These are phyloP conservation scores for Trilocha varians DNA, from an alignment of 2,888 invertebrate species.

Conservation along the genomic window DNA sequence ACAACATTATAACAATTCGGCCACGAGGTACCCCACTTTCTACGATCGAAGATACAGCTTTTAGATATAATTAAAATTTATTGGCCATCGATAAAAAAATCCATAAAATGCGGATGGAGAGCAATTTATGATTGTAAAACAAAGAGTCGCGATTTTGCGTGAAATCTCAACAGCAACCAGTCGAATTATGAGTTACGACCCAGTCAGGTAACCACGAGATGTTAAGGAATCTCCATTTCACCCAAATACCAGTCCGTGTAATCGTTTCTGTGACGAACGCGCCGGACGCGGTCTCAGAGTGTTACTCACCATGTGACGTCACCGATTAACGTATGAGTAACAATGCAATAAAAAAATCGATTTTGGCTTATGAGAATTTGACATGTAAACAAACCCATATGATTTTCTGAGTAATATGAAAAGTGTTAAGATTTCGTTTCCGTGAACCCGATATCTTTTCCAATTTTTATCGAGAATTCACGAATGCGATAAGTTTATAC, in stretches of 20 bases:
- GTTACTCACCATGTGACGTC: conserved; percentile 65
- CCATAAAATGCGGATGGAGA: neutral
- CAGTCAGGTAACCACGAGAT: neutral
- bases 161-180: too few species aligned
- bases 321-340: conserved; percentile 59
- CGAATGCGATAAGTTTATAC: neutral
- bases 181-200: neutral
- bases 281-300: conserved; percentile 31
- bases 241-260: conserved; percentile 36
- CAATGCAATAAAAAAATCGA: conserved; percentile 42
- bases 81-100: neutral
- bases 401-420: neutral
- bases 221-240: conserved; percentile 34
- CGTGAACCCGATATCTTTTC: neutral
- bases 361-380: conserved; percentile 6
- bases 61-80: conserved; percentile 1
- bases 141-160: too few species aligned
- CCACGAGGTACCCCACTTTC: neutral
- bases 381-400: conserved; percentile 9
- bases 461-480: neutral
- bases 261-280: conserved; percentile 36
- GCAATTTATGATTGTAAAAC: neutral
- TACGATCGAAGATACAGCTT: neutral
- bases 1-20: neutral
- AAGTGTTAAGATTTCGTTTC: neutral